Evolutionary conservation across 2,888 invertebrate species (phyloP), one percentile per base, ranked within the genome.

Genomic region (Elaeidobius kamerunicus): DNA sequence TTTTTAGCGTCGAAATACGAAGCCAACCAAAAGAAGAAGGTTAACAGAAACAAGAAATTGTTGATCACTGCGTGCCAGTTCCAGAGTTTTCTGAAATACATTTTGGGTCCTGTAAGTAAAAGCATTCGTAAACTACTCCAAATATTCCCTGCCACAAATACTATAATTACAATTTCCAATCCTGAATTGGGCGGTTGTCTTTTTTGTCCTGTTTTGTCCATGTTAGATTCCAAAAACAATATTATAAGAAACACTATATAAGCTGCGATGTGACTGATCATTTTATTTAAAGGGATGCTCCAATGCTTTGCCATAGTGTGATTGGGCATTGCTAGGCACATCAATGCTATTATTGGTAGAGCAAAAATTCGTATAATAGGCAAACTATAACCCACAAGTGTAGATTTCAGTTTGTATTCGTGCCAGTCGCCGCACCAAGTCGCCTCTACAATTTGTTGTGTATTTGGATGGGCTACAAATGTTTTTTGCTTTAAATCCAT

Each of bases 391-490:
- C 62, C 63, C 1, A 67, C 55, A 1, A 62, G 19, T 3, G 59
- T 47, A 1, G 67, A 63, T 58, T 69, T 71, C 39, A 72, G 61
- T 56, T 67, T 70, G 63, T 73, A 74, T 17, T 72, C 70, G 55
- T 69, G 66, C 73, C 73, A 74, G 50, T 69, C 69, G 1, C 83
- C 85, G 35, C 78, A 74, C 87, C 87, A 87, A 50, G 80, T 80
- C 23, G 78, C 76, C 60, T 84, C 83, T 60, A 87, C 67, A 40
- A 74, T 68, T 73, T 85, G 83, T 66, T 88, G 88, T 14, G 85
- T 82, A 67, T 86, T 84, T 1, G 86, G 83, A 71, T 88, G 86
- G 3, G 86, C 85, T 0, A 88, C 84, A 65, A 88, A 88, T 65
- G 81, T 81, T 65, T 85, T 86, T 64, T 87, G 86, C 58, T 80